Evolutionary conservation across 1,140 invertebrate genomes (phyloP), one percentile per base, ranked within the genome.

Genomic region (Latrodectus geometricus): DNA sequence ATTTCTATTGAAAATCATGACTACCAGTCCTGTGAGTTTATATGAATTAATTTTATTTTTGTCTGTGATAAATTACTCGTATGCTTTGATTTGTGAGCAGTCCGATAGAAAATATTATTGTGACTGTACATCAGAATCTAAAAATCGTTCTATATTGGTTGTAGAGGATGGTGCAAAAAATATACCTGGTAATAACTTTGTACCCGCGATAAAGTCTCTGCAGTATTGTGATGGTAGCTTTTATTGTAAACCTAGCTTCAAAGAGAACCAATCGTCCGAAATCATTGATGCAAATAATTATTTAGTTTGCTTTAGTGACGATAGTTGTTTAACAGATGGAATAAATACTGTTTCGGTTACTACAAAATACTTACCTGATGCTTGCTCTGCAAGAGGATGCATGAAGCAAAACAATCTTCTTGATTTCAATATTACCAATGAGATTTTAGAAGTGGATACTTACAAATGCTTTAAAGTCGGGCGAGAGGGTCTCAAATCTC

Each of bases 351-450:
- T 66, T 61, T 8, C 17, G 0, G 8, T 61, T 1, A 61, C 35
- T 35, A 35, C 2, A 5, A 35, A 35, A 35, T 35, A 35, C 35
- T 56, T 66, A 61, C 66, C 7, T 23, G 81, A 83, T 15, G 20
- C 72, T 15, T 83, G 81, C n/a, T 4, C 54, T 5, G 61, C 56
- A 70, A 70, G 20, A 56, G 23, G 56, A 9, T 86, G 83, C 21
- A 86, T 78, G 75, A 23, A 70, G 61, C 23, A 77, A 11, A 86
- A 78, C 77, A 74, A 86, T 48, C 66, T 86, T 1, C 8, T 78
- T 20, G 65, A 77, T 3, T 86, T 86, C n/a, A 86, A 86, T 49
- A 77, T 86, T 14, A 86, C 83, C 0, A 86, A 86, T 86, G 83
- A 75, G 69, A 50, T 70, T 8, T 72, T 78, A 56, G 65, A 86